Conservation (phyloP, 2,797 vertebrate species). For the Uromys caudimaculatus region DNA sequence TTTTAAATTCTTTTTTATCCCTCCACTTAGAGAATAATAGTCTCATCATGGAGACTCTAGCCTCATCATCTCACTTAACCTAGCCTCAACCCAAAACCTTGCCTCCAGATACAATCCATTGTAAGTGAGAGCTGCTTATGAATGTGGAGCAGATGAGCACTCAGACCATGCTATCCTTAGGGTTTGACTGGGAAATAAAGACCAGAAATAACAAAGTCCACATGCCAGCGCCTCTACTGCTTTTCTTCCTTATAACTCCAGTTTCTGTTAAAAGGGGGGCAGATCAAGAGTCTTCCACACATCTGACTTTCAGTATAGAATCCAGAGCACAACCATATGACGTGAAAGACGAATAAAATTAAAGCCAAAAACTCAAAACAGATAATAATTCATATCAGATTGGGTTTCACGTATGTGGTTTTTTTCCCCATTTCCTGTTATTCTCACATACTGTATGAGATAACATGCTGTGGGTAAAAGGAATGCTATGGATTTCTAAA, state of each 20-base stretch:
- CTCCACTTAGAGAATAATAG: not conserved
- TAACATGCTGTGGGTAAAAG: not conserved
- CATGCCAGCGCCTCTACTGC: not conserved
- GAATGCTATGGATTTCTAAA: not conserved
- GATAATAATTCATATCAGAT: not conserved
- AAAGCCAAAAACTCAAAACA: constrained; percentile 11
- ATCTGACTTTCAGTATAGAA: not conserved
- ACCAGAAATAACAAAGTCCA: not conserved
- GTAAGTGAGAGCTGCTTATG: not conserved
- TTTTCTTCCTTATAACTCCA: not conserved
- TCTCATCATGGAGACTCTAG: not conserved
- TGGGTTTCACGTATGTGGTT: not conserved
- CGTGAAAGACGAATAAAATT: not conserved
- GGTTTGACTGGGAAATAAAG: not conserved
- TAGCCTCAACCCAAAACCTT: not conserved
- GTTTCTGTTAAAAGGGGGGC: not conserved
- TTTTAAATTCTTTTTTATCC: not conserved
- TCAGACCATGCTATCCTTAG: not conserved
- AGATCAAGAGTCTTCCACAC: not conserved
- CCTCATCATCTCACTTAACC: not conserved
- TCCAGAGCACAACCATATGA: not conserved
- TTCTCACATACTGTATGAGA: not conserved
- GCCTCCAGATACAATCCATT: not conserved
- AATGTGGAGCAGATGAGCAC: not conserved
- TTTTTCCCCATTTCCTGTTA: not conserved